Base-by-base conservation (phyloP, 2,113 vertebrate genomes). In the Zosterops pallidus region DNA sequence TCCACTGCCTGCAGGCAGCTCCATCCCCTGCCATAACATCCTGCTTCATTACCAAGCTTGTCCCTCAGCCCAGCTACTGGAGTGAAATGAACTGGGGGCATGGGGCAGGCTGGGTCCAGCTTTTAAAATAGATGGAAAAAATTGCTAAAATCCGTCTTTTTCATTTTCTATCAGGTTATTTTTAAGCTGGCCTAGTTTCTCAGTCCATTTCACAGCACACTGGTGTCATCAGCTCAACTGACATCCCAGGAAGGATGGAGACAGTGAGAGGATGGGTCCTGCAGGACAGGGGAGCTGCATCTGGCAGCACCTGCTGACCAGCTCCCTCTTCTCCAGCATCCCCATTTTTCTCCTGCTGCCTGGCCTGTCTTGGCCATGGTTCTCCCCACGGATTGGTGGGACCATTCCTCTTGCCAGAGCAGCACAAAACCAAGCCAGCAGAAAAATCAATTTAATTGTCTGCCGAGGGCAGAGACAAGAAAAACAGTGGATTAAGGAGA, bases 141-240 rank as follows among this genome's bases (percentile, higher is more conserved):
- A 78, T 3, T n/a, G 39, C 22, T 50, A 26, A 62, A 68, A 33
- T 28, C 9, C 17, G 4, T 44, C 17, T 28, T 62, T 49, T 74
- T 70, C 20, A 7, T 52, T 64, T 90, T 82, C 83, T 69, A 23
- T 80, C 35, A 41, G 53, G 46, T 80, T 95, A 82, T 92, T 90
- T 95, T 95, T 94, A 82, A 94, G 42, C 33, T 91, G 88, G n/a
- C 95, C 74, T 94, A 75, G 29, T 76, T 96, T 94, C 47, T 86
- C 53, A 42, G 39, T 72, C 68, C 3, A 0, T 72, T 91, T 89
- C 41, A 26, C 72, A 76, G 71, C 8, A 24, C 14, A 22, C 7
- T 2, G 9, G 39, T 8, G 1, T 76, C 56, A 80, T 70, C 62
- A 79, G 83, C 67, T 1, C 0, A 60, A 47, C 63, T 89, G 76